Evolutionary conservation across 2,888 invertebrate genomes (phyloP).

Genomic region (Leistus spinibarbis): DNA sequence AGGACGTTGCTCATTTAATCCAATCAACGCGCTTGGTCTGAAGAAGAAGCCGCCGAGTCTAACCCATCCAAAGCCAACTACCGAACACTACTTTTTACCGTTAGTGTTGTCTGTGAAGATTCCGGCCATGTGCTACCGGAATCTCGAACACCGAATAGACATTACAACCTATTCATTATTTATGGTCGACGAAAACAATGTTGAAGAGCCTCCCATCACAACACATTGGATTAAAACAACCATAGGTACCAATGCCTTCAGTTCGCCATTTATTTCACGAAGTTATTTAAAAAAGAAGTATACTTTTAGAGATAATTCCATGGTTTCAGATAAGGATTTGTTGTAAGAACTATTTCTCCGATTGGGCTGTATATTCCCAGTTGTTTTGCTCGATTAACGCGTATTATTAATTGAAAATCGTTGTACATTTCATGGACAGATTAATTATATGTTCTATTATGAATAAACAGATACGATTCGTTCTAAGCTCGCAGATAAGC

Average conservation of each 20-base stretch:
- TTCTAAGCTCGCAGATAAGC: not conserved
- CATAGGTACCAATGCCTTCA: not conserved
- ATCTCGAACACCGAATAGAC: not conserved
- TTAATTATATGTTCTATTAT: constrained; percentile 22
- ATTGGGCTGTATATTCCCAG: not conserved
- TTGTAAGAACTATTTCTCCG: no score
- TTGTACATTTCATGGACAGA: constrained; percentile 16
- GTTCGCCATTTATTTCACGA: no score
- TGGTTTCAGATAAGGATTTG: not conserved
- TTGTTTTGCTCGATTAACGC: constrained; percentile 7
- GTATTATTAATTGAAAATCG: constrained; percentile 28
- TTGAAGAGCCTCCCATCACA: not conserved
- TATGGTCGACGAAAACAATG: not conserved
- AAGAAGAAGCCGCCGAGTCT: not conserved
- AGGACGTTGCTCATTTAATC: constrained; percentile 31
- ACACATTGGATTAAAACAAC: not conserved
- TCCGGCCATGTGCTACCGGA: not conserved
- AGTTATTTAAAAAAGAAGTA: no score
- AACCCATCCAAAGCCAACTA: constrained; percentile 1
- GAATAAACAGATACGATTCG: constrained; percentile 19
- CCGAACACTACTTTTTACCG: not conserved
- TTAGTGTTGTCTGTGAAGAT: constrained; percentile 1
- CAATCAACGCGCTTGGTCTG: constrained; percentile 25
- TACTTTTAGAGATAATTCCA: not conserved
- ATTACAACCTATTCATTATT: not conserved